Evolutionary conservation across 2,113 vertebrate genomes (phyloP).

Genomic region (Grammomys dolichurus): DNA sequence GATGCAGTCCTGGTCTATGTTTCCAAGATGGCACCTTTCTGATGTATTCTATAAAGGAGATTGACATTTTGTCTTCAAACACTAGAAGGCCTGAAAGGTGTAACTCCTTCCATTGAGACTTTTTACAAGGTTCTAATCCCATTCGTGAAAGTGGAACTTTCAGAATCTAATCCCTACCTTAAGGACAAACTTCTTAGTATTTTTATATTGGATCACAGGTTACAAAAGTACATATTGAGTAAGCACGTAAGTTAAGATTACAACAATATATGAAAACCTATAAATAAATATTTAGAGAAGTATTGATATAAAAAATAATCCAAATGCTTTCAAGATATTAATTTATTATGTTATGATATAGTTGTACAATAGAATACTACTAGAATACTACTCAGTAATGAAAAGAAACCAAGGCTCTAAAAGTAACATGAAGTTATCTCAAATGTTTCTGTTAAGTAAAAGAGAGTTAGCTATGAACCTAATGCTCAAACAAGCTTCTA

Average conservation of each 20-base stretch:
- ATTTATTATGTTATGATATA: slow-evolving; percentile 20
- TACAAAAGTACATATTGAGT: background rate
- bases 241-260: background rate
- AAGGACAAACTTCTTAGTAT: background rate
- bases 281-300: background rate
- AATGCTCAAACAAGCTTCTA: too few relatives aligned
- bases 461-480: too few relatives aligned
- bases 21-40: too few relatives aligned
- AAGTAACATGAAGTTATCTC: slow-evolving; percentile 23
- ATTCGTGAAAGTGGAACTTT: background rate
- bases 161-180: background rate
- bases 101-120: background rate
- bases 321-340: background rate
- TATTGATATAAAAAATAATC: background rate
- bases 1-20: too few relatives aligned
- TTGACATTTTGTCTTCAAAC: background rate
- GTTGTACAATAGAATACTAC: background rate
- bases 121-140: background rate
- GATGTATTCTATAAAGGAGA: too few relatives aligned
- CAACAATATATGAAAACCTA: background rate
- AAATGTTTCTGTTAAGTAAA: background rate
- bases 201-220: background rate
- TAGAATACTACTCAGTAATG: slow-evolving; percentile 20
- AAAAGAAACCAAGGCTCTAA: background rate
- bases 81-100: background rate